Base-by-base conservation (phyloP, 2,888 invertebrate species). In the Allolobophora icterica region DNA sequence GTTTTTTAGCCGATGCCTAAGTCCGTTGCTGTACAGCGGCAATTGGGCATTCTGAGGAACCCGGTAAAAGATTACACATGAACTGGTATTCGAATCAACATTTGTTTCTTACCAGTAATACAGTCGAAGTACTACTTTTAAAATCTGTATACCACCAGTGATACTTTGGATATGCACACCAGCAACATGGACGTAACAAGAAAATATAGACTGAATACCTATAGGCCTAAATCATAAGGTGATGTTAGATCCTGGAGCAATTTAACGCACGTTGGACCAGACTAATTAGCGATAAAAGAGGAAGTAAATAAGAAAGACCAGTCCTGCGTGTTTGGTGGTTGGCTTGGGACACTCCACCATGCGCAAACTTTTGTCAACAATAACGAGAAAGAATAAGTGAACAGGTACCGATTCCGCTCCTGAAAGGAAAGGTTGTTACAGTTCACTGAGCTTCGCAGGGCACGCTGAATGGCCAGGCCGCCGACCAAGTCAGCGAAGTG, bases 381-480 rank as follows among this genome's bases (percentile, higher is more conserved):
- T 71, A 71, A 30, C 71, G 52, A n/a, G n/a, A 6, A 71, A n/a
- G 71, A n/a, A 11, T n/a, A 71, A n/a, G n/a, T 13, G 71, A 71
- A n/a, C 24, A 52, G 21, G 15, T 52, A 52, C 21, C 3, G 52
- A 52, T 42, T 42, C 8, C 42, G 21, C 17, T 71, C n/a, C 71
- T 11, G n/a, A n/a, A n/a, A 6, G 17, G n/a, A n/a, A n/a, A 6
- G 17, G 71, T 30, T n/a, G 71, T 71, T n/a, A 71, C 71, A n/a
- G 71, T 71, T 71, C n/a, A n/a, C 71, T 71, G 71, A 30, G 11
- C 71, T 30, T 71, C n/a, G n/a, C 71, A n/a, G 30, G 71, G 30
- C n/a, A 71, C 71, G 71, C 71, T n/a, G 71, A 71, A 71, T 71
- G 71, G n/a, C 71, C 71, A n/a, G 30, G 71, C 71, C 71, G 71